Evolutionary conservation across 2,888 invertebrate genomes (phyloP), one percentile per base, ranked within the genome.

Genomic region (Drosophila setosimentum): DNA sequence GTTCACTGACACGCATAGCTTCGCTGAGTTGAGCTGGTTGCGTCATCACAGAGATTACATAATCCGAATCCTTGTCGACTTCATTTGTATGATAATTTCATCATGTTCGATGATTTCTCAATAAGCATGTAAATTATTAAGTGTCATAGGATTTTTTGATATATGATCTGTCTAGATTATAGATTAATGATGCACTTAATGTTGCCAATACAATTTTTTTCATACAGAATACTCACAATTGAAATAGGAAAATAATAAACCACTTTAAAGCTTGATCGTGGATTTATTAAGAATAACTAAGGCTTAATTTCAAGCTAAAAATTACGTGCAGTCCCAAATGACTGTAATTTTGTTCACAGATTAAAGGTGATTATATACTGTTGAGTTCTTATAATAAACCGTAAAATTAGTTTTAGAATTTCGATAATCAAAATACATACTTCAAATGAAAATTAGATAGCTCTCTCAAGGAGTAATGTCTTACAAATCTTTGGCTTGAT

Each of bases 1-100:
- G 91, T 87, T 86, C 86, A 89, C 49, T 80, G 91, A 89, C 86
- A 72, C 58, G 79, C 50, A 76, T 66, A 82, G 71, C 61, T 70
- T 50, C 50, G 54, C 60, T 66, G 55, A 37, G 27, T 29, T 37
- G 55, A 27, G 54, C 69, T 54, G 42, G 57, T 81, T 82, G 64
- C 81, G 78, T 80, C 81, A 87, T 87, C 45, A 18, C 6, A 3
- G 13, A 2, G 24, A 49, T 64, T 70, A 45, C 27, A 51, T 55
- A 62, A 74, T n/a, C 70, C 24, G 32, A 63, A 60, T 49, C 53
- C 30, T 30, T n/a, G 10, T 10, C 10, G 32, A 30, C 21, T 13
- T 37, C 18, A 76, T 78, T 61, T 49, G 27, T 42, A 76, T 78
- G 80, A 51, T 78, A 75, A 80, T 70, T 40, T 24, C 11, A 16